phyloP scores from a whole-genome alignment of 2,888 invertebrate genomes.

The Carpatolechia fugitivella region DNA sequence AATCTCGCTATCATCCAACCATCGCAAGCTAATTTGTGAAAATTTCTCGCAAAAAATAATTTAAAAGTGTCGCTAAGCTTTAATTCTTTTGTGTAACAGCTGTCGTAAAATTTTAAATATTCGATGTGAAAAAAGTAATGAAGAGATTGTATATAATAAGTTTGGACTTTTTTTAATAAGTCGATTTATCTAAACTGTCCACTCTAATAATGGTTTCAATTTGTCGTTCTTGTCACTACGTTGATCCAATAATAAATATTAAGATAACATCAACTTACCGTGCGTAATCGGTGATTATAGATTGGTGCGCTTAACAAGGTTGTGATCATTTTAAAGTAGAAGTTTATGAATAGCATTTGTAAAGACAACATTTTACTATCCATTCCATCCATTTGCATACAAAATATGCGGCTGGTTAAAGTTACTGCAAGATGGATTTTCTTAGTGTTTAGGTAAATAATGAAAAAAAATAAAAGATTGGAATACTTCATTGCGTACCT shows the following conservation, averaged over 20 bases:
- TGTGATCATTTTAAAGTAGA: background rate
- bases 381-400: constrained; percentile 1
- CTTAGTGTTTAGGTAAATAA: too few relatives aligned
- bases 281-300: background rate
- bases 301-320: constrained; percentile 3
- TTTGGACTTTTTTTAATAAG: too few relatives aligned
- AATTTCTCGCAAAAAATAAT: constrained; percentile 2
- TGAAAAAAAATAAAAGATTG: too few relatives aligned
- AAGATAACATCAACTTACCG: background rate
- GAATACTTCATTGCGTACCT: too few relatives aligned
- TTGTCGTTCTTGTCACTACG: constrained; percentile 5
- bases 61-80: background rate
- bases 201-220: constrained; percentile 3
- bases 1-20: background rate
- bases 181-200: constrained; percentile 2
- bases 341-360: background rate
- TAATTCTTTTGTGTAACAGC: background rate
- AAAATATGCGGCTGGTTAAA: background rate
- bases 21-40: constrained; percentile 8
- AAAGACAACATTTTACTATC: background rate
- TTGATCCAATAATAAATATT: constrained; percentile 1
- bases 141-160: too few relatives aligned
- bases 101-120: background rate
- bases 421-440: background rate
- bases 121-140: too few relatives aligned